Conservation (phyloP, 2,797 vertebrate species). For the Schizothorax lantsangensis region DNA sequence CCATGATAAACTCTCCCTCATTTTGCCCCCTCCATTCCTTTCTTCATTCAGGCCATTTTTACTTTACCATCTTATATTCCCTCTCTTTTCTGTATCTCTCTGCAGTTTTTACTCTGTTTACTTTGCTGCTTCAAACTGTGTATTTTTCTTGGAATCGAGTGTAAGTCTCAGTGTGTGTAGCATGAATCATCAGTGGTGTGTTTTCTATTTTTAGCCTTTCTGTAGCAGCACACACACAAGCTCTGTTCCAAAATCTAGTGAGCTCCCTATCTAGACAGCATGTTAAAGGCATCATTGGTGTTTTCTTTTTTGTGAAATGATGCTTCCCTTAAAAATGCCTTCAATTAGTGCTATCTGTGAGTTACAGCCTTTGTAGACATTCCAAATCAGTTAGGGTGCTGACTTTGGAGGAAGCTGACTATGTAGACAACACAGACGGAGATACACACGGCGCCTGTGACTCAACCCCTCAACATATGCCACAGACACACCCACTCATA, state of each 20-base stretch:
- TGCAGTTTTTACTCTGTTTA: neutral
- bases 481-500: slow-evolving; percentile 2
- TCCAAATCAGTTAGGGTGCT: neutral
- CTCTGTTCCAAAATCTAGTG: too few species aligned
- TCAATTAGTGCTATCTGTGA: neutral
- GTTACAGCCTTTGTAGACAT: neutral
- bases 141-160: slow-evolving; percentile 7
- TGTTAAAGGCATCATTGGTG: too few species aligned
- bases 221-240: neutral
- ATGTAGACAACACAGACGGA: neutral
- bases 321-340: neutral
- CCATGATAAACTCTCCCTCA: neutral
- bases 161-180: slow-evolving; percentile 9
- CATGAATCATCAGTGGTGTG: slow-evolving; percentile 45
- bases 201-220: slow-evolving; percentile 52
- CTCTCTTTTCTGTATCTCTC: neutral
- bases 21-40: slow-evolving; percentile 9
- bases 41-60: slow-evolving; percentile 11
- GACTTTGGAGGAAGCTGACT: neutral
- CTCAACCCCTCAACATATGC: slow-evolving; percentile 49
- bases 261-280: too few species aligned
- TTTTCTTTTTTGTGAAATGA: neutral
- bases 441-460: slow-evolving; percentile 42
- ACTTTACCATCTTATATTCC: slow-evolving; percentile 46
- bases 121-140: neutral